Percentiles rank a stretch among this genome's conserved stretches.
Conservation (phyloP, 2,113 vertebrate genomes). For the Oncorhynchus tshawytscha region DNA sequence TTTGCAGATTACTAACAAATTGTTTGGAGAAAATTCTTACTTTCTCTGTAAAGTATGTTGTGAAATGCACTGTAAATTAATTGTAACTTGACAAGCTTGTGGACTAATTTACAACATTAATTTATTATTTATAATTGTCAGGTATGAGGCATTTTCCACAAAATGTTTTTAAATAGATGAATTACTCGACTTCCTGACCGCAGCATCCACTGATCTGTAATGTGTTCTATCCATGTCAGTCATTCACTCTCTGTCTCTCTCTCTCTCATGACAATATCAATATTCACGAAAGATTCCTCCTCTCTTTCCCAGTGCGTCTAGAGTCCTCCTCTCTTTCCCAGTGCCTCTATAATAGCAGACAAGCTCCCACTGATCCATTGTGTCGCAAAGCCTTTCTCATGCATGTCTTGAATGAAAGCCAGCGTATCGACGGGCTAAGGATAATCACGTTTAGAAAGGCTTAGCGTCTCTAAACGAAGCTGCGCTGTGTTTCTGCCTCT, state of each 20-base stretch:
- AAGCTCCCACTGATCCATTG: constrained; percentile 74
- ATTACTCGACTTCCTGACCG: no score
- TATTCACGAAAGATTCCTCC: constrained; percentile 51
- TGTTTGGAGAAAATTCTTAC: not conserved
- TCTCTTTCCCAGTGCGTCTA: constrained; percentile 40
- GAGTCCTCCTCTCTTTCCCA: constrained; percentile 46
- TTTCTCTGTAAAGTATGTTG: not conserved
- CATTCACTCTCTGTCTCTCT: not conserved
- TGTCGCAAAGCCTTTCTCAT: constrained; percentile 71
- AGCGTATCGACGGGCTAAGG: constrained; percentile 54
- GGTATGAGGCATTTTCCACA: no score
- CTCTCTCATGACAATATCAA: constrained; percentile 38
- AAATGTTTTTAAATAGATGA: no score
- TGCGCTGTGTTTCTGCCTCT: constrained; percentile 23
- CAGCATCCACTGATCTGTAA: no score
- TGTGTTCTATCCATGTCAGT: not conserved
- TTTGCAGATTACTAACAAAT: not conserved
- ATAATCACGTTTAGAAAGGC: constrained; percentile 71
- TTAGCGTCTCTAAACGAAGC: constrained; percentile 61
- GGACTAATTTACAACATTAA: no score
- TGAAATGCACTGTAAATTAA: not conserved
- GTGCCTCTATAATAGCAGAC: constrained; percentile 56
- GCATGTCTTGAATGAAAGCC: constrained; percentile 67
- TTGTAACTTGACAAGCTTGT: not conserved
- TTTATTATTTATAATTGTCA: no score